Conservation (phyloP, 2,113 vertebrate species). For the Melanocharis versteri region DNA sequence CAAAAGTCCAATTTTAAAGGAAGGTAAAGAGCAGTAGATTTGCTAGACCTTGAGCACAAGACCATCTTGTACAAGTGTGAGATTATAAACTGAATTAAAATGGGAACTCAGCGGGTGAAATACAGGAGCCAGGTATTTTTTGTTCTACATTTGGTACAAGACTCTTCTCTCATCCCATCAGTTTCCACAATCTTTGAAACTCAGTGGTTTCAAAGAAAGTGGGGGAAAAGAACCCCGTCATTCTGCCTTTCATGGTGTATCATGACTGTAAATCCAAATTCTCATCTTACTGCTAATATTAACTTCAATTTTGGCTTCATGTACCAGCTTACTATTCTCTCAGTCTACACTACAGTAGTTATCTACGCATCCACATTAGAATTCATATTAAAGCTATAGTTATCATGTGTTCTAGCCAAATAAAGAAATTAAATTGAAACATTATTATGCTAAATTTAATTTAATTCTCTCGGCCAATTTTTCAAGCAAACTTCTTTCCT, state of each 20-base stretch:
- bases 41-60: not conserved
- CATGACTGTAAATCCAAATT: not conserved
- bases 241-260: not conserved
- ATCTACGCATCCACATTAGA: not conserved
- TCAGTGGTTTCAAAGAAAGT: not conserved
- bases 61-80: not conserved
- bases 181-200: not conserved
- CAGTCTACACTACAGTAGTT: not conserved
- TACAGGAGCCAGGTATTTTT: not conserved
- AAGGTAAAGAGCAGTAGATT: not conserved
- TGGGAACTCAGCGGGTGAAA: not conserved
- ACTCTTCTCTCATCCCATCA: not conserved
- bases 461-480: not conserved
- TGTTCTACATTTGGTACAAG: accelerated
- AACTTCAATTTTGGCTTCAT: not conserved
- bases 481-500: not conserved
- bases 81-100: not conserved
- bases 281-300: not conserved
- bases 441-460: not conserved
- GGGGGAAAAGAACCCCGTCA: not conserved
- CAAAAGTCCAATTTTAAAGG: not conserved
- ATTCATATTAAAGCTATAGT: not conserved
- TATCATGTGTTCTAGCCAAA: not conserved
- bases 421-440: not conserved
- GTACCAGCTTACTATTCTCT: not conserved